Evolutionary conservation across 1,140 invertebrate species (phyloP), one percentile per base, ranked within the genome.

Genomic region (Procambarus clarkii): DNA sequence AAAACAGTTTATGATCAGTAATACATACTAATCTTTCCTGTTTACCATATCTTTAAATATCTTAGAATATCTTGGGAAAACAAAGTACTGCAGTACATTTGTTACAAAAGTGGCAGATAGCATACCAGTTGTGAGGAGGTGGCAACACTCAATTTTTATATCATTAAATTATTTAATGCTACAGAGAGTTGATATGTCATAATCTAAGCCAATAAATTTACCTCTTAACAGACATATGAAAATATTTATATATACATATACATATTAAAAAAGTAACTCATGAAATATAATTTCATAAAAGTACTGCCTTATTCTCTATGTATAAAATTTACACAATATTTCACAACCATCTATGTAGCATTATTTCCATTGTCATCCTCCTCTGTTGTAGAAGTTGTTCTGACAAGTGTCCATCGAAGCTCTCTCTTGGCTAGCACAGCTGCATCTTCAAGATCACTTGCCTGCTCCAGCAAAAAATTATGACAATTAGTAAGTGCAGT

Each of bases 361-460:
- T 34, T 74, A 50, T 86, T 86, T 54, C 79, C 79, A 34, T 82
- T 82, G 46, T 91, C 89, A 60, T 91, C 89, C n/a, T 91, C 89
- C n/a, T 91, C 89, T 8, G 82, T 71, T 44, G 79, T 82, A 21
- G 89, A 91, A 54, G 76, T 64, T 44, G 83, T 80, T 79, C 89
- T 78, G 21, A 91, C 18, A 7, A 86, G 50, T 34, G 89, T 81
- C 89, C 89, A 91, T 34, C 45, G 45, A 46, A 91, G 77, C 24
- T 91, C 89, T 74, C 76, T 80, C 76, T 48, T 80, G 5, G 79
- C 45, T 58, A 86, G 76, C 24, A 45, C 83, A 11, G 82, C 24
- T 45, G 83, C 83, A 45, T 86, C 84, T 83, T 86, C 83, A 8
- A 86, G 60, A 46, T 91, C 89, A 86, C 82, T 74, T n/a, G 46